Evolutionary conservation across 2,888 invertebrate genomes (phyloP).

Genomic region (Thecophora atra): DNA sequence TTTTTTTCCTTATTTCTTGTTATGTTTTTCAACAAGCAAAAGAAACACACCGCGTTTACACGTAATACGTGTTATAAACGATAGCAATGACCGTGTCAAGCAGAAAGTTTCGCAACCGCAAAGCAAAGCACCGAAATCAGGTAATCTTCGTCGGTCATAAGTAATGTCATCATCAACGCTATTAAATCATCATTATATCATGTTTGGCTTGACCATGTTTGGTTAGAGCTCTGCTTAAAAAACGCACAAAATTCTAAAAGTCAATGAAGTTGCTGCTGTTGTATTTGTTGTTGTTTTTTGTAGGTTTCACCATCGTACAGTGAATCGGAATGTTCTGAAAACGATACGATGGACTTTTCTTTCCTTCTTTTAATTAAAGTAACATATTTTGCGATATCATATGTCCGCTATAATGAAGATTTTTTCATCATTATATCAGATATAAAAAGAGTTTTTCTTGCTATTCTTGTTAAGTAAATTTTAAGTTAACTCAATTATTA

Average conservation of each 20-base stretch:
- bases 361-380: no score
- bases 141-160: background rate
- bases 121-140: background rate
- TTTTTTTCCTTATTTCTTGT: background rate
- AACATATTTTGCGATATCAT: no score
- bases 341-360: no score
- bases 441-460: background rate
- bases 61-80: conserved; percentile 30
- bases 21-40: background rate
- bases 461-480: background rate
- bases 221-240: no score
- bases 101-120: conserved; percentile 19
- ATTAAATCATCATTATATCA: no score
- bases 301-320: no score
- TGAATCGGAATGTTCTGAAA: no score
- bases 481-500: background rate
- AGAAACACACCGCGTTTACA: background rate
- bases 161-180: no score
- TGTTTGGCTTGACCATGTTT: no score
- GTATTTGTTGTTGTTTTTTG: no score
- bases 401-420: background rate
- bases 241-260: no score
- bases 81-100: conserved; percentile 33
- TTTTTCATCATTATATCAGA: background rate
- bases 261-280: no score